Percentiles rank a stretch among this genome's conserved stretches.
These are phyloP conservation scores for Drosophila lacicola DNA, from an alignment of 2,888 invertebrate genomes.

Conservation along the genomic window DNA sequence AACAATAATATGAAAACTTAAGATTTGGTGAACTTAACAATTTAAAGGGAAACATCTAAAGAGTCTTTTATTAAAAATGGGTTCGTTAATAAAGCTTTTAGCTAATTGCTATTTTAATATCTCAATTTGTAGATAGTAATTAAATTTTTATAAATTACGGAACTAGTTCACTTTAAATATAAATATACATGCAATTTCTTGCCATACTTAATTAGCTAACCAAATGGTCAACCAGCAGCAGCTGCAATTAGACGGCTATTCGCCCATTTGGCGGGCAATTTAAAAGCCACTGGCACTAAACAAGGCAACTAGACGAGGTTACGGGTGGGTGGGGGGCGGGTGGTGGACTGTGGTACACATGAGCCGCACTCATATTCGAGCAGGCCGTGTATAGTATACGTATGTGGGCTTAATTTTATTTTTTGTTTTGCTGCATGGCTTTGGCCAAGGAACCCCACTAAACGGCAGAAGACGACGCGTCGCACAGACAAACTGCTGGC, in stretches of 20 bases:
- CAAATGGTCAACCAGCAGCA: constrained; percentile 23
- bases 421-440: constrained; percentile 13
- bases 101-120: too few relatives aligned
- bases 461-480: constrained; percentile 16
- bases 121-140: not conserved
- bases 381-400: not conserved
- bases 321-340: not conserved
- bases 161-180: not conserved
- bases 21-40: too few relatives aligned
- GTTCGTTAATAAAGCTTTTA: too few relatives aligned
- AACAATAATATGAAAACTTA: too few relatives aligned
- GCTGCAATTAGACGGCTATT: constrained; percentile 39
- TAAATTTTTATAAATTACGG: not conserved
- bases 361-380: constrained; percentile 4
- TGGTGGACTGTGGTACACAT: too few relatives aligned
- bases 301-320: constrained; percentile 4
- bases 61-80: too few relatives aligned
- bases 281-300: constrained; percentile 30
- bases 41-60: too few relatives aligned
- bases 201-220: constrained; percentile 17
- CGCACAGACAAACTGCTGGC: constrained; percentile 44
- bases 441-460: constrained; percentile 11
- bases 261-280: constrained; percentile 36
- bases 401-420: constrained; percentile 44
- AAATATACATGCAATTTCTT: not conserved